phyloP scores from a whole-genome alignment of 2,113 vertebrate species.

The Engraulis encrasicolus region DNA sequence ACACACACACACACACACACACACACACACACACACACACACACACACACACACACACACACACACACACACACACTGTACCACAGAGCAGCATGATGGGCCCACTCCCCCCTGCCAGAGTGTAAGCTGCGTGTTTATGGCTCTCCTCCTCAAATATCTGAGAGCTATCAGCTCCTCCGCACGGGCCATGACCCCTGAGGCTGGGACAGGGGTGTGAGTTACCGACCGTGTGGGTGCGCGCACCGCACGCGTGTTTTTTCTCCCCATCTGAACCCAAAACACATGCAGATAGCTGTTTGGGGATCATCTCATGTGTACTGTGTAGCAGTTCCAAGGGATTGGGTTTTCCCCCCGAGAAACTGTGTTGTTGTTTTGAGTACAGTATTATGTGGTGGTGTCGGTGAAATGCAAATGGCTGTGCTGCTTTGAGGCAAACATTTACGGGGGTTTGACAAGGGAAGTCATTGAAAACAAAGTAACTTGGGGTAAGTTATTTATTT shows the following conservation, averaged over 20 bases:
- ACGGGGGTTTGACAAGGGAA: neutral
- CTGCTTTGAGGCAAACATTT: neutral
- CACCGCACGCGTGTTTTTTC: neutral
- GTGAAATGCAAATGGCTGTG: neutral
- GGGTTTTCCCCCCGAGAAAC: neutral
- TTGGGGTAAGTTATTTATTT: too few species aligned
- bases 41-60: too few species aligned
- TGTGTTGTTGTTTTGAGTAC: neutral
- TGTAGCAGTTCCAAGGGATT: neutral
- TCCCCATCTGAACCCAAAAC: neutral
- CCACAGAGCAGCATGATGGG: too few species aligned
- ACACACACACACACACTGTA: too few species aligned
- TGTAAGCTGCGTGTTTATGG: slow-evolving; percentile 17
- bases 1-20: too few species aligned
- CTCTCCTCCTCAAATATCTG: neutral
- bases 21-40: too few species aligned
- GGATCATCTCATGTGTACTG: neutral
- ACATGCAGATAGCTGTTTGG: slow-evolving; percentile 2
- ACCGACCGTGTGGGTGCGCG: neutral
- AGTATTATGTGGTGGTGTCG: neutral
- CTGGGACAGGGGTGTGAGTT: slow-evolving; percentile 1
- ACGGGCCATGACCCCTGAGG: neutral
- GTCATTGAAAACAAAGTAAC: neutral
- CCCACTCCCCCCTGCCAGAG: slow-evolving; percentile 28
- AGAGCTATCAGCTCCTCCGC: slow-evolving; percentile 20